Base-by-base conservation (phyloP, 2,797 vertebrate species). In the Hyperoplus immaculatus region DNA sequence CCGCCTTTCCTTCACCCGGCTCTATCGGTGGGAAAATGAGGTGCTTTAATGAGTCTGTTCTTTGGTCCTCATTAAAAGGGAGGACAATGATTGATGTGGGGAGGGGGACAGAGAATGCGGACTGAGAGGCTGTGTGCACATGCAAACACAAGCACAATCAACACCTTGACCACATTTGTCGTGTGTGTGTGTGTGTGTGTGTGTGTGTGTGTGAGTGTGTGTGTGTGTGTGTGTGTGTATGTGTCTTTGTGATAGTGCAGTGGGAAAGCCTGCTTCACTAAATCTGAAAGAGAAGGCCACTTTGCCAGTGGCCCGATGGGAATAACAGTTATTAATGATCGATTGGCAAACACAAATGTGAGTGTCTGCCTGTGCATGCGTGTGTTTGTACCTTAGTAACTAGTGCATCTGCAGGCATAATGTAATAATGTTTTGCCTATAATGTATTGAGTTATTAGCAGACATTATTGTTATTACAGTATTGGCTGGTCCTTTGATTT, bases 41-140 rank as follows among this genome's bases (percentile, higher is more conserved):
- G 82, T 80, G 77, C 76, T 86, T 88, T 90, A 92, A 92, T 86
- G 85, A 89, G 78, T 87, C 85, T 89, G 86, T 91, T 89, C 79
- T 88, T 78, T 85, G 47, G 73, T 77, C 85, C 81, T 92, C 92
- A 90, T 92, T 90, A 88, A 86, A 29, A 82, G 75, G 83, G 85
- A 83, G 89, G 90, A 92, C 87, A 89, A 62, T 88, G 90, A 94
- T 87, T 84, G 92, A 94, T 91, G 86, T 42, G 45, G 62, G 79
- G 50, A 81, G 64, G 64, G 81, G 70, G 73, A 65, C 80, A 68
- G 77, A 69, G 66, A 55, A 60, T 60, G 71, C 56, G 75, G 68
- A 70, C 65, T 18, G 42, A 73, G 69, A 46, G 51, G 71, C 82
- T 57, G 60, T 62, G 73, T 43, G 49, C 57, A 58, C 76, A 80